Evolutionary conservation across 2,797 vertebrate species (phyloP).

Genomic region (Eleutherodactylus coqui): DNA sequence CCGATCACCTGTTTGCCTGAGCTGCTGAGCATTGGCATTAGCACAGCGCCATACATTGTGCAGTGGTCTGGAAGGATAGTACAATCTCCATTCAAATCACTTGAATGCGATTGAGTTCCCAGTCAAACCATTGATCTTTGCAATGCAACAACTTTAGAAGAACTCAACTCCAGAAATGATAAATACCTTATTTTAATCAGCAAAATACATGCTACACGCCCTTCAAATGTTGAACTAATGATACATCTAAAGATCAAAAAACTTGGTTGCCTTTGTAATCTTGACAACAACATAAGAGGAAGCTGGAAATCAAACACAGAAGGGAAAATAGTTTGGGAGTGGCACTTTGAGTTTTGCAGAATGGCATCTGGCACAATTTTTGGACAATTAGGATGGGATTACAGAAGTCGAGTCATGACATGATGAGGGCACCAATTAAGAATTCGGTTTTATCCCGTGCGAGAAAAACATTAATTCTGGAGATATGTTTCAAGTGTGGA

Average conservation of each 20-base stretch:
- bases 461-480: neutral
- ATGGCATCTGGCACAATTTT: constrained; percentile 3
- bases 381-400: constrained; percentile 36
- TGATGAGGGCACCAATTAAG: constrained; percentile 44
- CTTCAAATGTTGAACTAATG: neutral
- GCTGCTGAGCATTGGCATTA: too few relatives aligned
- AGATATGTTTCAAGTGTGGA: neutral
- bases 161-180: neutral
- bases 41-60: too few relatives aligned
- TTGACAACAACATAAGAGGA: neutral
- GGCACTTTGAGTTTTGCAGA: neutral
- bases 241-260: constrained; percentile 1
- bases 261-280: neutral
- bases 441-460: constrained; percentile 6
- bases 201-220: neutral
- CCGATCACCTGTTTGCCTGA: too few relatives aligned
- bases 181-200: neutral
- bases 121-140: neutral
- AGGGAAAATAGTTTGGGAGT: constrained; percentile 24
- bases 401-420: constrained; percentile 26
- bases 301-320: neutral
- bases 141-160: neutral
- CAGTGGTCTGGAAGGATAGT: too few relatives aligned
- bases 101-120: too few relatives aligned
- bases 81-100: too few relatives aligned